Evolutionary conservation across 2,797 vertebrate species (phyloP), one percentile per base, ranked within the genome.

Genomic region (Neoniphon sammara): DNA sequence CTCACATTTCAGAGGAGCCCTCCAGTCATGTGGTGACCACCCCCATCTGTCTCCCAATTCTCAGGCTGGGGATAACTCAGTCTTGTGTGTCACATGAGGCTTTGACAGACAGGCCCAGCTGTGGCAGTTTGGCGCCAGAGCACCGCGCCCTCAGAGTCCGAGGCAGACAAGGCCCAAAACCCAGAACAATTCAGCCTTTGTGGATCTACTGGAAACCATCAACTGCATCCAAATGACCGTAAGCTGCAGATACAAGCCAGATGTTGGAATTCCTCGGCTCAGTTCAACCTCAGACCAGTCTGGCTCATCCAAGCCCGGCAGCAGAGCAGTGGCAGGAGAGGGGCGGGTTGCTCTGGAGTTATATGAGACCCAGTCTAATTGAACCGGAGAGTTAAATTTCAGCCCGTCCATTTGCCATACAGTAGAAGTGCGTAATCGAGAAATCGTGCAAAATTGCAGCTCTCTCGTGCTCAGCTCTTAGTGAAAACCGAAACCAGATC

Each of bases 231-330:
- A 93, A 94, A 94, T 95, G 94, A 94, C 92, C 93, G 89, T 93
- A 94, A 94, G 93, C 91, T 91, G 89, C 75, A 95, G 94, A 95
- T 95, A 94, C 92, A 94, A 95, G 94, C 94, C 94, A 95, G 94
- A 95, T 95, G 94, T 95, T 93, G 92, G 93, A 94, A 95, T 94
- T 94, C 94, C 92, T 94, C 78, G 36, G 87, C 89, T 91, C 89
- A 81, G 92, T 93, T 94, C 91, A 94, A 92, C 88, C 86, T 81
- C 82, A 91, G 92, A 92, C 92, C 91, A 90, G 87, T 91, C 90
- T 88, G 90, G 85, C 90, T 93, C 91, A 90, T 93, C 93, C 86
- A 70, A 84, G 88, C 87, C 85, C 90, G n/a, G 86, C 89, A 91
- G 91, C 90, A 75, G 85, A 81, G 89, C 64, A 74, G 91, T 86